Evolutionary conservation across 2,113 vertebrate species (phyloP).

Genomic region (cat (Felis catus)): F.catus_Fca126_mat1.0 CM031419.1:9058001-9058500

Average conservation of each 20-base stretch:
- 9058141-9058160: not conserved
- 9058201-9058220: not conserved
- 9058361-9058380: not conserved
- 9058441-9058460: not conserved
- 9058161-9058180: not conserved
- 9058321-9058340: not conserved
- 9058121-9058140: not conserved
- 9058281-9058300: not conserved
- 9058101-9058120: fast-evolving
- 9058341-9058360: no score
- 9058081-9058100: not conserved
- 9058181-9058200: not conserved
- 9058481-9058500: not conserved
- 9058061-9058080: fast-evolving
- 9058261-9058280: not conserved
- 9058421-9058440: not conserved
- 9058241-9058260: not conserved
- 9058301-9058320: not conserved
- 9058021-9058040: not conserved
- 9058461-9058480: not conserved
- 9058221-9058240: not conserved
- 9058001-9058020: not conserved
- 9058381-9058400: not conserved
- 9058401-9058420: not conserved
- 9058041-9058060: not conserved